Evolutionary conservation across 2,113 vertebrate species (phyloP).

Genomic region (Ammospiza nelsoni): DNA sequence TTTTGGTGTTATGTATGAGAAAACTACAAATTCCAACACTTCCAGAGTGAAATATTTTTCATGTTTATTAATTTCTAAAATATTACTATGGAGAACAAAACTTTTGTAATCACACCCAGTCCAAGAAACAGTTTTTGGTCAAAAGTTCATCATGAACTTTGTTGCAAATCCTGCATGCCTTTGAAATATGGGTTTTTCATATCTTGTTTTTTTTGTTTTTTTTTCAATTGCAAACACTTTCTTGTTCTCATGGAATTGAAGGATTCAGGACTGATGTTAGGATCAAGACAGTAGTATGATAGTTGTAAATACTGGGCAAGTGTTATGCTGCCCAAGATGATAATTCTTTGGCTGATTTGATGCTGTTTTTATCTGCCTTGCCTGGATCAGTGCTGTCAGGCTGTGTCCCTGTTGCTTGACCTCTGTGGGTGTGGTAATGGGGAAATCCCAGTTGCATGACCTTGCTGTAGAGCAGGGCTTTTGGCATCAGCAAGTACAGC

Average conservation of each 20-base stretch:
- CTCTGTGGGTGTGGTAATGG: not conserved
- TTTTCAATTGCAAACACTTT: not conserved
- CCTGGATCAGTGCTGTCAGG: not conserved
- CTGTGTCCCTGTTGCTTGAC: not conserved
- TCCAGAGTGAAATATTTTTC: not conserved
- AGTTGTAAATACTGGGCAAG: not conserved
- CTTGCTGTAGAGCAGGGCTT: not conserved
- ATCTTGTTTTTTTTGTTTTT: not conserved
- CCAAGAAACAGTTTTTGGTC: not conserved
- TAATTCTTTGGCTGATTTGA: not conserved
- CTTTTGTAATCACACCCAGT: not conserved
- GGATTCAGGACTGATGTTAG: accelerated
- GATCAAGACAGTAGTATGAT: not conserved
- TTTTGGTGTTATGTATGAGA: not conserved
- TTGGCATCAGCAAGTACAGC: not conserved
- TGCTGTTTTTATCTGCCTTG: not conserved
- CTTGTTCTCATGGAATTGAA: not conserved
- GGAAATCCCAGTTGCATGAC: not conserved
- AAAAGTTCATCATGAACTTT: not conserved
- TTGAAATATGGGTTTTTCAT: accelerated
- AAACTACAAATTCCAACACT: not conserved
- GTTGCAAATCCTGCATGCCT: not conserved
- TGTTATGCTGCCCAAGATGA: accelerated
- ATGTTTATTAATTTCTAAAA: not conserved
- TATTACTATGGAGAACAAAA: not conserved